These are phyloP conservation scores for Paramisgurnus dabryanus DNA, from an alignment of 2,113 vertebrate genomes.

Conservation along the genomic window DNA sequence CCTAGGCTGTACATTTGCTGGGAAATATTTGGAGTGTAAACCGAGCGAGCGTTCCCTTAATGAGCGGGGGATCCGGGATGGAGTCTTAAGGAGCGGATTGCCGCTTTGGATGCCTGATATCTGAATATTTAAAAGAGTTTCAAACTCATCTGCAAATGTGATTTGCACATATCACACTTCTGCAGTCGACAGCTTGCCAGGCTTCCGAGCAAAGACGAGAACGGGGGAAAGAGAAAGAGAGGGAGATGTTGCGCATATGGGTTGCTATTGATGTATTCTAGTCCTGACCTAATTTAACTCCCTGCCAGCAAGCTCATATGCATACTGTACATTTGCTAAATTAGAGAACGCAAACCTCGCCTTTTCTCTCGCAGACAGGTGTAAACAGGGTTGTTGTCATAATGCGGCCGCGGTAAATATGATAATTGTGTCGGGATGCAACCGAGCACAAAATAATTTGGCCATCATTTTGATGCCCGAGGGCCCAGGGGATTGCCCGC, in stretches of 20 bases:
- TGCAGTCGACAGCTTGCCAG: constrained; percentile 78
- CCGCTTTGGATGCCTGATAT: constrained; percentile 76
- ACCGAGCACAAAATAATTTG: constrained; percentile 78
- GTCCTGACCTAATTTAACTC: constrained; percentile 83
- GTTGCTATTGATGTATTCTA: constrained; percentile 81
- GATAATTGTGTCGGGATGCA: constrained; percentile 68
- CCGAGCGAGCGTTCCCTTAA: constrained; percentile 74
- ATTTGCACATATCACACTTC: constrained; percentile 82
- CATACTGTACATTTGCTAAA: constrained; percentile 81
- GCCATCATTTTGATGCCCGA: constrained; percentile 78
- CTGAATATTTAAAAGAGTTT: constrained; percentile 84
- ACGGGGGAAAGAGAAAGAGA: constrained; percentile 20
- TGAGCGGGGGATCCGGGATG: constrained; percentile 70
- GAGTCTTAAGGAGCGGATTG: constrained; percentile 75
- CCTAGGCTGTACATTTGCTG: constrained; percentile 69
- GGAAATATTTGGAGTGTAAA: constrained; percentile 76
- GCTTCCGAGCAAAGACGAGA: constrained; percentile 74
- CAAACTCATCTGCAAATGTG: constrained; percentile 84
- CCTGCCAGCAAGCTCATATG: constrained; percentile 78
- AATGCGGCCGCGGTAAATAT: constrained; percentile 75
- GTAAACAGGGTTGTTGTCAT: constrained; percentile 79
- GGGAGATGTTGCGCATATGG: constrained; percentile 76
- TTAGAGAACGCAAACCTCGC: constrained; percentile 73
- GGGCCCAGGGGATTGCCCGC: constrained; percentile 72
- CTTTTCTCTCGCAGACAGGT: constrained; percentile 72